Base-by-base conservation (phyloP, 2,888 invertebrate genomes). In the Barypeithes pellucidus region DNA sequence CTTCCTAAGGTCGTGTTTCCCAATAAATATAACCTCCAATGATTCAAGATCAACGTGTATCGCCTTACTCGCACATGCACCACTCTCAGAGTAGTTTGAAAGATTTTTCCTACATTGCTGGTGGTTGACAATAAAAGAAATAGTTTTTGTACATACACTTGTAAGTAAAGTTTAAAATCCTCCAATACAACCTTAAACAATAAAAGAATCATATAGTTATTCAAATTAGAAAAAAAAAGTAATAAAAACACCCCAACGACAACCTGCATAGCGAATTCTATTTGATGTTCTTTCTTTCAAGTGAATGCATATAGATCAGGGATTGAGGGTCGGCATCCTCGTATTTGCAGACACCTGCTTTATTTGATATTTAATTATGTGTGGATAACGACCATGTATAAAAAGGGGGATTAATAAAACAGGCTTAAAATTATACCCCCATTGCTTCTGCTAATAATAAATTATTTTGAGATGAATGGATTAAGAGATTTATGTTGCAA, bases 351-450 rank as follows among this genome's bases (percentile, higher is more conserved):
- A 79, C 81, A 81, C 81, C 81, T 81, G 81, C 80, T 81, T 80
- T 80, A 81, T 81, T 81, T 79, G 79, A 81, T 81, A 80, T 82
- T 81, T 80, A 82, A 82, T 82, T 82, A 82, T 78, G 80, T 81
- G 81, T 80, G 78, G 78, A 81, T 80, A 81, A 82, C 77, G 77
- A 77, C 79, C 80, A 73, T 77, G 63, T 36, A 76, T 69, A 76
- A 75, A 70, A 70, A 72, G 76, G 77, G 76, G 75, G 75, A 77
- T 79, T 79, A 79, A 78, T 77, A 75, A 78, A 76, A 79, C 76
- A 70, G 69, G 73, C 78, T 79, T 79, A 79, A 78, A 76, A 74
- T 33, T 67, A 45, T 33, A 50, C 45, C 18, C 18, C 16, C 29
- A 50, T 57, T 33, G 54, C 63, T 20, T 18, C 36, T 33, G 50